Evolutionary conservation across 2,113 vertebrate genomes (phyloP), one percentile per base, ranked within the genome.

Genomic region (Plectropomus leopardus): DNA sequence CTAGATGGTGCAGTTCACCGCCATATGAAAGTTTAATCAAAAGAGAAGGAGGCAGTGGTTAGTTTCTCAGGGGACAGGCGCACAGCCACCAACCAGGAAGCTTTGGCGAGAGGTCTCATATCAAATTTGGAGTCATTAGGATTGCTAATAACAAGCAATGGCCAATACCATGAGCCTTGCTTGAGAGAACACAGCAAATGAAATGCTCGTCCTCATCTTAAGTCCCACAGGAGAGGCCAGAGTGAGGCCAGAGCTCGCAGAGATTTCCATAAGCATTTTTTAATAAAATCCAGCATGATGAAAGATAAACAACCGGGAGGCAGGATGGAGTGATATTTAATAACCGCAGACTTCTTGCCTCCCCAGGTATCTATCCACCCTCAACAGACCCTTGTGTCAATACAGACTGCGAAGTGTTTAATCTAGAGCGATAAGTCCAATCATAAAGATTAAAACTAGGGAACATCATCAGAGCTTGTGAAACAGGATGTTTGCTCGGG

Each of bases 101-200:
- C 82, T 81, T 74, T 90, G 88, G 92, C 87, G 68, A 81, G 83
- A 78, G 84, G 86, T 82, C 84, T 93, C 91, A 86, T 90, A 94
- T 94, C 90, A 93, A 93, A 94, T 94, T 91, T 93, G 92, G 90
- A 91, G 89, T 93, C 88, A 93, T 95, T 94, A 94, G 80, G 86
- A 87, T 76, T 89, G 89, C 87, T 92, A 94, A 94, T 92, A 93
- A 92, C 91, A 88, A 91, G 87, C 80, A 75, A 50, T 45, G 84
- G 86, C 73, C 86, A 83, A 67, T 57, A 80, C 85, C 58, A 55
- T 11, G 69, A 87, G 83, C 44, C 15, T 63, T 67, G 88, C 81
- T 81, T 83, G 74, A 64, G 84, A 90, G 79, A 80, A 86, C 70
- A 76, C 48, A 50, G 69, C 61, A 85, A 88, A 92, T 86, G 80